Conservation (phyloP, 2,797 vertebrate species). For the Alfaro cultratus region DNA sequence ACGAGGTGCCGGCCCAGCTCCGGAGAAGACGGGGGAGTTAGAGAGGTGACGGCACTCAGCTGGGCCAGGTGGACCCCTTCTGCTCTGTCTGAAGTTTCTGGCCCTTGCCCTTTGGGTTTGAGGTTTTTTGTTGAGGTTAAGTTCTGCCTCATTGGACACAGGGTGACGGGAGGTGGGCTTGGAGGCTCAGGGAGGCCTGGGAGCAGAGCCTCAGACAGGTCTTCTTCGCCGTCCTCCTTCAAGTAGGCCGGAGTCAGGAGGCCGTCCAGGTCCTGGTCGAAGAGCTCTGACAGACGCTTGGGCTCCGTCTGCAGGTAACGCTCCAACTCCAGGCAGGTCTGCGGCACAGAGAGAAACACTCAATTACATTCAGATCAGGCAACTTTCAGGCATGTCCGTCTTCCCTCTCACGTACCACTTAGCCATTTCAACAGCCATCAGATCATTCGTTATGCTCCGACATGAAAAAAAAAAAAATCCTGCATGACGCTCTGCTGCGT, state of each 20-base stretch:
- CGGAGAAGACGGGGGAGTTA: slow-evolving; percentile 96
- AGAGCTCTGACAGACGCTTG: slow-evolving; percentile 91
- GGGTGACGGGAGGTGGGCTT: slow-evolving; percentile 80
- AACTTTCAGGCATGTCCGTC: slow-evolving; percentile 21
- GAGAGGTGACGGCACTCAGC: slow-evolving; percentile 95
- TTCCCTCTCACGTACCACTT: slow-evolving; percentile 44
- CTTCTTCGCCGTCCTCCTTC: slow-evolving; percentile 87
- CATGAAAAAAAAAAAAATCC: slow-evolving; percentile 27
- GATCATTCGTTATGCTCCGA: slow-evolving; percentile 50
- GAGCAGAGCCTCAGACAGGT: slow-evolving; percentile 85
- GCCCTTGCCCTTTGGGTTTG: slow-evolving; percentile 59
- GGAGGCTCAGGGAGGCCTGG: slow-evolving; percentile 81
- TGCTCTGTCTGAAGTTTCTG: slow-evolving; percentile 72
- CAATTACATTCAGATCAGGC: slow-evolving; percentile 29
- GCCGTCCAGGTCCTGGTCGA: slow-evolving; percentile 93
- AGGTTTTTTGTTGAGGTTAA: slow-evolving; percentile 62
- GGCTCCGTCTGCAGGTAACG: slow-evolving; percentile 98
- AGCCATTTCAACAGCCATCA: slow-evolving; percentile 57
- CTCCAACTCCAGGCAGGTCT: slow-evolving; percentile 98
- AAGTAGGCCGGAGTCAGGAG: slow-evolving; percentile 89
- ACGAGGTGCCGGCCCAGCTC: slow-evolving; percentile 95
- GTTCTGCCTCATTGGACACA: slow-evolving; percentile 84
- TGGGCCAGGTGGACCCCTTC: slow-evolving; percentile 91
- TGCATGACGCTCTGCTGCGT: slow-evolving; percentile 56
- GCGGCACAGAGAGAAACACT: slow-evolving; percentile 34